These are phyloP conservation scores for Heterochromis multidens DNA, from an alignment of 2,113 vertebrate species.

Conservation along the genomic window DNA sequence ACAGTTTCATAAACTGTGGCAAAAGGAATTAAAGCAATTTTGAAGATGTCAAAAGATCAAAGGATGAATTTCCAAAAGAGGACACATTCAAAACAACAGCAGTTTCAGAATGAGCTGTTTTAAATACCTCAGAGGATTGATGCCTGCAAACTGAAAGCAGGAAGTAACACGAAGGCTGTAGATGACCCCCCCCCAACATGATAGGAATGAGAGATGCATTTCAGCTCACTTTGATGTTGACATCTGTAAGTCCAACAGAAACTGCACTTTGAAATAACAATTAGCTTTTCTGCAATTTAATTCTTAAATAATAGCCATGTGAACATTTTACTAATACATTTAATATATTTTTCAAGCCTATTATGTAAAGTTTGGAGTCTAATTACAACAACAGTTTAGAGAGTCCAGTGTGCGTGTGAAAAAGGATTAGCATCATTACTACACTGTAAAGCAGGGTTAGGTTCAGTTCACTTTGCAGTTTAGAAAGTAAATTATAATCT, in stretches of 20 bases:
- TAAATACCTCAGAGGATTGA: slow-evolving; percentile 32
- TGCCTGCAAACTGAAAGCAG: neutral
- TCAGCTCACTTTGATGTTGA: slow-evolving; percentile 16
- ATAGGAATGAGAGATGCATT: neutral
- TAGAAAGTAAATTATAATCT: slow-evolving; percentile 7
- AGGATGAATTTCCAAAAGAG: slow-evolving; percentile 21
- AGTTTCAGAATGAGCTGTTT: slow-evolving; percentile 2
- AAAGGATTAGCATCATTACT: slow-evolving; percentile 15
- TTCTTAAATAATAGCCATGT: neutral
- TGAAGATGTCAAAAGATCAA: slow-evolving; percentile 36
- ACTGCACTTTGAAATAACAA: neutral
- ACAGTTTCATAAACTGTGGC: slow-evolving; percentile 34
- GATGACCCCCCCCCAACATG: neutral
- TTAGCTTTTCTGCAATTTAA: neutral
- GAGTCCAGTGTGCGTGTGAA: neutral
- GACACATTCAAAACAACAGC: slow-evolving; percentile 18
- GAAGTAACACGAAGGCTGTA: neutral
- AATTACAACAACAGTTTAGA: slow-evolving; percentile 17
- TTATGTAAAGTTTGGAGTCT: slow-evolving; percentile 11
- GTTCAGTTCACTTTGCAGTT: neutral
- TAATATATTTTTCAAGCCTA: neutral
- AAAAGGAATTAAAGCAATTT: slow-evolving; percentile 36
- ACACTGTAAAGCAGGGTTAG: neutral
- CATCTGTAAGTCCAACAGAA: neutral
- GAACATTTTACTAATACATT: neutral